Evolutionary conservation across 1,140 invertebrate species (phyloP).

Genomic region (Acromyrmex charruanus): DNA sequence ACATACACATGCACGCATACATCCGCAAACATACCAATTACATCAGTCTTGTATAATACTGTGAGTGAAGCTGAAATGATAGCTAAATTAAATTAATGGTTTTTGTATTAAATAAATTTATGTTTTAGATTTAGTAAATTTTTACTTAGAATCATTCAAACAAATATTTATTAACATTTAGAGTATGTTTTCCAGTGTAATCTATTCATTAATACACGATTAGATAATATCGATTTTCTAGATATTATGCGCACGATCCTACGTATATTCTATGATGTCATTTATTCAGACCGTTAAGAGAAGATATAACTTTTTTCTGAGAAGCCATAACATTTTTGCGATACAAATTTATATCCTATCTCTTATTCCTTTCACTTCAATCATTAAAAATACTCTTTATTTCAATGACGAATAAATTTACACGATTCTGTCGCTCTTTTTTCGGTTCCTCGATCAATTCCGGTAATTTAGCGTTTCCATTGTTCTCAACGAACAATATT

Average conservation of each 20-base stretch:
- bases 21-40: too few relatives aligned
- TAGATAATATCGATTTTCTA: neutral
- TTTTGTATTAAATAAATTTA: too few relatives aligned
- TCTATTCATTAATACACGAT: neutral
- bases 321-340: neutral
- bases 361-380: neutral
- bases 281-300: neutral
- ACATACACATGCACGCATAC: too few relatives aligned
- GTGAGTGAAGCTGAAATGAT: too few relatives aligned
- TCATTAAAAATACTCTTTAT: constrained; percentile 1
- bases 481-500: neutral
- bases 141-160: too few relatives aligned
- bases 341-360: constrained; percentile 20
- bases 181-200: neutral
- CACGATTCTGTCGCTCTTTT: neutral
- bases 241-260: neutral
- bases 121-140: too few relatives aligned
- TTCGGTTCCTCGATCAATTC: too few relatives aligned
- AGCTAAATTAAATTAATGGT: too few relatives aligned
- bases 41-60: too few relatives aligned
- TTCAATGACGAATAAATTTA: neutral
- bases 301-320: neutral
- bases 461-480: neutral
- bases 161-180: too few relatives aligned
- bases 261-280: neutral